A percentile compares a stretch with the other conserved stretches of the same genome.
These are phyloP conservation scores for Diplodus puntazzo DNA, from an alignment of 2,797 vertebrate species.

Conservation along the genomic window DNA sequence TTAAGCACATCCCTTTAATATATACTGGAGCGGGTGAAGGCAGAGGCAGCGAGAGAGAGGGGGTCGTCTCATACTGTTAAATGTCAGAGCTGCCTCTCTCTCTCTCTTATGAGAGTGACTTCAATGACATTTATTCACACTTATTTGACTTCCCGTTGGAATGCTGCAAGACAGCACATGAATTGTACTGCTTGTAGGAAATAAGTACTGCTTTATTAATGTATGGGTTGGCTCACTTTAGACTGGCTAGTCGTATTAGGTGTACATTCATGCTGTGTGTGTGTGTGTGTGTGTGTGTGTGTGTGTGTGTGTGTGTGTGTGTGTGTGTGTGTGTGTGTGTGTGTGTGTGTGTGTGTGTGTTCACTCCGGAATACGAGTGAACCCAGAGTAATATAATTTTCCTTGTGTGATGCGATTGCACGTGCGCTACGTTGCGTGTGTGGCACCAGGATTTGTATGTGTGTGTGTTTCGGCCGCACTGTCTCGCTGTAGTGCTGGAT, in stretches of 20 bases:
- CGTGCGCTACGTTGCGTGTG: neutral
- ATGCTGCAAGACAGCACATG: slow-evolving; percentile 33
- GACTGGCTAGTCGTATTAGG: slow-evolving; percentile 6
- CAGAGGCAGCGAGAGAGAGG: slow-evolving; percentile 9
- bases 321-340: neutral
- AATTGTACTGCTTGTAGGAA: slow-evolving; percentile 43
- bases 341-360: neutral
- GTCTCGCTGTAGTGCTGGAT: slow-evolving; percentile 63
- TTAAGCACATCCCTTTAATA: slow-evolving; percentile 31
- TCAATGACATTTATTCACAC: slow-evolving; percentile 58
- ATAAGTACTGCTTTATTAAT: slow-evolving; percentile 41
- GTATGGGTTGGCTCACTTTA: slow-evolving; percentile 11
- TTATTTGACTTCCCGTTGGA: slow-evolving; percentile 48
- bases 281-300: neutral
- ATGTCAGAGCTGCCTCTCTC: slow-evolving; percentile 37
- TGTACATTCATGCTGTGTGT: neutral
- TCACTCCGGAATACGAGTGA: slow-evolving; percentile 30
- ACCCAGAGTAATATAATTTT: slow-evolving; percentile 16
- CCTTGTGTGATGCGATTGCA: slow-evolving; percentile 22
- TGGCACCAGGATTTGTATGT: slow-evolving; percentile 17
- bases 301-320: neutral
- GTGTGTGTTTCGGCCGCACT: slow-evolving; percentile 23
- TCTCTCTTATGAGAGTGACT: slow-evolving; percentile 27
- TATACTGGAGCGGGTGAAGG: neutral
- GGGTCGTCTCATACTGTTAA: slow-evolving; percentile 14